phyloP scores from a whole-genome alignment of 2,113 vertebrate species.

The Alethe castanea region DNA sequence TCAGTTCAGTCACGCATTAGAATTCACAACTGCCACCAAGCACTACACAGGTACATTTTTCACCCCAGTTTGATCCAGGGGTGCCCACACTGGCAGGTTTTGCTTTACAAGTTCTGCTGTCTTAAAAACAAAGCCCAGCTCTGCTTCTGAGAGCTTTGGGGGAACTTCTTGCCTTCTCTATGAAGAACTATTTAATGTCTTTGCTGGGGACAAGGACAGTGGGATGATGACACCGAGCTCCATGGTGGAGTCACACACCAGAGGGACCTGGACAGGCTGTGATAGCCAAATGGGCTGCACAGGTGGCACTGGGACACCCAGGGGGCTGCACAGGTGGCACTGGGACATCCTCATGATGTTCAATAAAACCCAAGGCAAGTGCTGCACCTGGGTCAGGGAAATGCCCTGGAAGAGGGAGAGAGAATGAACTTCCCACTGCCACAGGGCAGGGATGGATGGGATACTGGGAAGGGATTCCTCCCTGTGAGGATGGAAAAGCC shows the following conservation, averaged over 20 bases:
- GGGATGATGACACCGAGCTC: background rate
- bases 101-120: background rate
- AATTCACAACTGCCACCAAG: background rate
- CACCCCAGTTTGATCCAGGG: background rate
- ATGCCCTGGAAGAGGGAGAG: too few relatives aligned
- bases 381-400: too few relatives aligned
- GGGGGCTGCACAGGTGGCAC: too few relatives aligned
- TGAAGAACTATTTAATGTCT: fast-evolving
- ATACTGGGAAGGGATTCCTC: too few relatives aligned
- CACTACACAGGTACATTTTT: background rate
- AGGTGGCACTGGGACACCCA: too few relatives aligned
- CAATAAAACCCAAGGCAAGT: too few relatives aligned
- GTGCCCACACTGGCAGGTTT: background rate
- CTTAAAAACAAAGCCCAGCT: background rate
- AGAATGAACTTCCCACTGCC: too few relatives aligned
- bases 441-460: too few relatives aligned
- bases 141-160: background rate
- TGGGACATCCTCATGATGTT: too few relatives aligned
- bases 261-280: background rate
- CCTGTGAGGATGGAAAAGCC: too few relatives aligned
- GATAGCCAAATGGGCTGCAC: too few relatives aligned
- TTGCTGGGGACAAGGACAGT: background rate
- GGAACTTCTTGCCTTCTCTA: background rate
- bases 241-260: background rate
- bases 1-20: background rate